phyloP scores from a whole-genome alignment of 2,888 invertebrate genomes.

The Tetragonula carbonaria region DNA sequence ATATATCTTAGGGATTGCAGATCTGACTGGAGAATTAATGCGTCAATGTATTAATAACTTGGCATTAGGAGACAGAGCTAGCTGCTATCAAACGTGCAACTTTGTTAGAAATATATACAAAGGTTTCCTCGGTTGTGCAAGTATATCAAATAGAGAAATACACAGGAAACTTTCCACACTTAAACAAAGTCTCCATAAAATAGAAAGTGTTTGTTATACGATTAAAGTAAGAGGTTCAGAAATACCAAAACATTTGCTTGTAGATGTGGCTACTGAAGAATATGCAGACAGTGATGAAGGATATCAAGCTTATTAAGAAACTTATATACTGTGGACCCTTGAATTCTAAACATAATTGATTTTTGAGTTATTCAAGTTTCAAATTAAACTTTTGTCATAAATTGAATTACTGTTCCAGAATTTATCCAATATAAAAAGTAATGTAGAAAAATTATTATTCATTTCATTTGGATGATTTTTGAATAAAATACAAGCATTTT shows the following conservation, averaged over 20 bases:
- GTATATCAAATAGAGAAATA: conserved; percentile 87
- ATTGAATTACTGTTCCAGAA: too few species aligned
- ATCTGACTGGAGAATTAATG: conserved; percentile 96
- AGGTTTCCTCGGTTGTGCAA: conserved; percentile 87
- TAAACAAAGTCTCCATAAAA: conserved; percentile 91
- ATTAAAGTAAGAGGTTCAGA: conserved; percentile 92
- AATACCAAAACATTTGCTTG: conserved; percentile 89
- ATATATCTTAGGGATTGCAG: conserved; percentile 92
- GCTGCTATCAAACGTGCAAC: conserved; percentile 89
- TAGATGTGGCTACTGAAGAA: conserved; percentile 84
- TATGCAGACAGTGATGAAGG: conserved; percentile 85
- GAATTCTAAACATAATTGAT: too few species aligned
- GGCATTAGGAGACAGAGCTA: conserved; percentile 89
- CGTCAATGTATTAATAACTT: conserved; percentile 93
- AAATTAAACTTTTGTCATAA: too few species aligned
- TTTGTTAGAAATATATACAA: conserved; percentile 89
- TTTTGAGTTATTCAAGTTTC: too few species aligned
- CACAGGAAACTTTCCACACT: conserved; percentile 89
- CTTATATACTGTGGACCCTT: too few species aligned
- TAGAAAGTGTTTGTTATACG: conserved; percentile 93
- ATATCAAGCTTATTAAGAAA: conserved; percentile 77
- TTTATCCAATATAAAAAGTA: too few species aligned
- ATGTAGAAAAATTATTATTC: too few species aligned
- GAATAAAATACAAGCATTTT: too few species aligned
- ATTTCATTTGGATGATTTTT: too few species aligned